A percentile compares a stretch with the other conserved stretches of the same genome.
Conservation (phyloP, 2,888 invertebrate species). For the Slavum lentiscoides region DNA sequence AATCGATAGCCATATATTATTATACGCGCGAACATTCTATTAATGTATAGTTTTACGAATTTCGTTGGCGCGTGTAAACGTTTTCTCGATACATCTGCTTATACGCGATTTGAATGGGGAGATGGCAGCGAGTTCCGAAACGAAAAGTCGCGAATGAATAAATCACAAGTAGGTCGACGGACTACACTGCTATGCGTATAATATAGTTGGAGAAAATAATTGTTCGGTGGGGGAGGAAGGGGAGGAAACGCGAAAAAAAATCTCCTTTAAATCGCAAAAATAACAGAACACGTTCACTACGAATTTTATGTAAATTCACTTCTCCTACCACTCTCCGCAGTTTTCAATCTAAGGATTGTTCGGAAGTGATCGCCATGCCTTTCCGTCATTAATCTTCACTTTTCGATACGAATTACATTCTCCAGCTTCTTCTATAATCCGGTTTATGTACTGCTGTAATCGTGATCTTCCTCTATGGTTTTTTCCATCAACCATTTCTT, state of each 20-base stretch:
- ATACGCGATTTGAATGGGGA: conserved; percentile 30
- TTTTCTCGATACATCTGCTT: conserved; percentile 11
- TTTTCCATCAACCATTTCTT: too few species aligned
- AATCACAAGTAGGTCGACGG: conserved; percentile 3
- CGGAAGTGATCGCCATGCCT: too few species aligned
- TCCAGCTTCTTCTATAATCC: too few species aligned
- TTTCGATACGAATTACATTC: too few species aligned
- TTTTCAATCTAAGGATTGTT: too few species aligned
- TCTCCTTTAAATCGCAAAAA: neutral
- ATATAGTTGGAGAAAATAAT: neutral
- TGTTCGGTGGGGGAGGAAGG: too few species aligned
- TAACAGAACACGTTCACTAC: neutral
- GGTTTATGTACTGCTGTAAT: too few species aligned
- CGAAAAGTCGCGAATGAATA: conserved; percentile 35
- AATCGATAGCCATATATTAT: neutral
- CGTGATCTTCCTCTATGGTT: too few species aligned
- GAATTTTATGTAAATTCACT: too few species aligned
- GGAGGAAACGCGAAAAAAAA: neutral
- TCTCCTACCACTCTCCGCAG: too few species aligned
- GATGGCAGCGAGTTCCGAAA: neutral
- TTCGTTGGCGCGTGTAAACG: too few species aligned
- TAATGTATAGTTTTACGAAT: conserved; percentile 1
- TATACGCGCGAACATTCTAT: neutral
- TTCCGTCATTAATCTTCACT: too few species aligned
- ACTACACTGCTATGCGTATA: neutral